Evolutionary conservation across 1,140 invertebrate genomes (phyloP).

Genomic region (Leptestheria dahalacensis): DNA sequence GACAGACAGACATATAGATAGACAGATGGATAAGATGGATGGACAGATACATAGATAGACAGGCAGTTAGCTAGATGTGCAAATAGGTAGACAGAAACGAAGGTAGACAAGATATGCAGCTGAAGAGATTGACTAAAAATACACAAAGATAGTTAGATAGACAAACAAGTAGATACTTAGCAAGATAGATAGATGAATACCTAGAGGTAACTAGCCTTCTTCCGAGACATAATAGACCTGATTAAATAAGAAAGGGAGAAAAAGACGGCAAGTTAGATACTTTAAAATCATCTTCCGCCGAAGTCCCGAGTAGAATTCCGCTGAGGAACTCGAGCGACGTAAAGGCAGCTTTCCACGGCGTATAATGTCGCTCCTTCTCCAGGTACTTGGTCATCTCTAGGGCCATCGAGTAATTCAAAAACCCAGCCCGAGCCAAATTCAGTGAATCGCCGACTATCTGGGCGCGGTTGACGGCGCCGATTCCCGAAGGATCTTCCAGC

Average conservation of each 20-base stretch:
- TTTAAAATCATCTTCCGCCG: slow-evolving; percentile 55
- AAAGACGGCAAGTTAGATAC: slow-evolving; percentile 31
- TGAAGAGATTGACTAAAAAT: too few species aligned
- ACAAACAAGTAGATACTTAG: background rate
- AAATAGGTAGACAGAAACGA: too few species aligned
- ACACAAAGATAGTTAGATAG: too few species aligned
- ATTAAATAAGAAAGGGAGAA: background rate
- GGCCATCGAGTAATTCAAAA: slow-evolving; percentile 50
- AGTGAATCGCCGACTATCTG: slow-evolving; percentile 77
- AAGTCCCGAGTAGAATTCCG: slow-evolving; percentile 51
- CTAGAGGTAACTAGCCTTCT: background rate
- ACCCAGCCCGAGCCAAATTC: slow-evolving; percentile 54
- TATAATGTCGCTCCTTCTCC: slow-evolving; percentile 50
- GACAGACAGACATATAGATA: too few species aligned
- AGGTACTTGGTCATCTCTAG: slow-evolving; percentile 59
- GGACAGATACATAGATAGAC: too few species aligned
- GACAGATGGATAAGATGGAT: too few species aligned
- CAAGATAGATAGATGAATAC: background rate
- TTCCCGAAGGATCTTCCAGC: slow-evolving; percentile 36
- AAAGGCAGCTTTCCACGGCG: slow-evolving; percentile 63
- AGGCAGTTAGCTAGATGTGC: too few species aligned
- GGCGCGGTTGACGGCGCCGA: slow-evolving; percentile 62
- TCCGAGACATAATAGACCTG: background rate
- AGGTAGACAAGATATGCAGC: too few species aligned
- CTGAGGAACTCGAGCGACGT: slow-evolving; percentile 50